Base-by-base conservation (phyloP, 2,888 invertebrate species). In the Acrocyrtus sp. region DNA sequence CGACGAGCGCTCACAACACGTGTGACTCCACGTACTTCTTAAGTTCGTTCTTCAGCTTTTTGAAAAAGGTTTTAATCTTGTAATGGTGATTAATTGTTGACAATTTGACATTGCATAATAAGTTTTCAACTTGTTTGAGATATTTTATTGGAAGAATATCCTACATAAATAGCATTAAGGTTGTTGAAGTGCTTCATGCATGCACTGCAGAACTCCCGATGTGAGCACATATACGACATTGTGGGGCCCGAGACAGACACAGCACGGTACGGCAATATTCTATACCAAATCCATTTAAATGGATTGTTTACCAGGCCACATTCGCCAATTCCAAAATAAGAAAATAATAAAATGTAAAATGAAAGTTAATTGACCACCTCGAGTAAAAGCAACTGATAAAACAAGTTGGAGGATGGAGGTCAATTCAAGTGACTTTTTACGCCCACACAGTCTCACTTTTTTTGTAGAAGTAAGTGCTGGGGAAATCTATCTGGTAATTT, bases 361-460 rank as follows among this genome's bases (percentile, higher is more conserved):
- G 27, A 53, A 45, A 29, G n/a, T 45, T 63, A 63, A 63, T 53
- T 63, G 51, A 63, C 39, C 60, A 17, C 19, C 43, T 41, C 2
- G n/a, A n/a, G n/a, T n/a, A n/a, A n/a, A n/a, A n/a, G n/a, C n/a
- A n/a, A 53, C 63, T 43, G 57, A 57, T 22, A 39, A 54, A 56
- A 70, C 62, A 57, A 56, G 63, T 63, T 69, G 48, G 6, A 27
- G 15, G 27, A 45, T 43, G 12, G n/a, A n/a, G n/a, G n/a, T n/a
- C n/a, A n/a, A n/a, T n/a, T n/a, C n/a, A n/a, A n/a, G 63, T 43
- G 29, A 26, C 57, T 56, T 63, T 63, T 22, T 57, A 70, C 70
- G 17, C 70, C 70, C 50, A 62, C 70, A 56, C 63, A 47, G n/a
- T 34, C 34, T 39, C 26, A 3, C 26, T 27, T 12, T 24, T 53